Evolutionary conservation across 2,888 invertebrate species (phyloP).

Genomic region (Ypsolopha scabrella): DNA sequence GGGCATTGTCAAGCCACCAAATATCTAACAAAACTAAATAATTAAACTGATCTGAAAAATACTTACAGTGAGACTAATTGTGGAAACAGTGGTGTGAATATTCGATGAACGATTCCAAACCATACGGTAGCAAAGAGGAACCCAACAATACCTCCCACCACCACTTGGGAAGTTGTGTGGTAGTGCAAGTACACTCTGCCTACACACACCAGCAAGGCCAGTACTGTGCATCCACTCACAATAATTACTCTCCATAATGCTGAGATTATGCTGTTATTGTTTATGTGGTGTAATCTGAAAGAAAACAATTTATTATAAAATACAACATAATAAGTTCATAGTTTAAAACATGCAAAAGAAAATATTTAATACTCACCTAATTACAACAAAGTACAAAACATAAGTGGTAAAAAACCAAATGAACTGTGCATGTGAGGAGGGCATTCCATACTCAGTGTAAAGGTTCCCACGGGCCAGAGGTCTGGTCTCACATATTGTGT

Average conservation of each 20-base stretch:
- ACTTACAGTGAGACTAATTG: conserved; percentile 87
- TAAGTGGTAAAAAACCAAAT: conserved; percentile 93
- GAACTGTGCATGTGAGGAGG: conserved; percentile 91
- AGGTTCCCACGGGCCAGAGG: conserved; percentile 77
- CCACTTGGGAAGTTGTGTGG: conserved; percentile 85
- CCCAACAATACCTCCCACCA: conserved; percentile 83
- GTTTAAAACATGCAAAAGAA: not conserved
- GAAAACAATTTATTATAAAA: not conserved
- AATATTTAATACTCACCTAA: conserved; percentile 73
- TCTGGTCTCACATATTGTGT: conserved; percentile 83
- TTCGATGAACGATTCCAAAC: conserved; percentile 84
- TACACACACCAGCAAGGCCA: conserved; percentile 73
- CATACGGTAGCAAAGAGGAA: conserved; percentile 80
- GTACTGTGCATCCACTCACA: conserved; percentile 69
- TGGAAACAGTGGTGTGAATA: conserved; percentile 88
- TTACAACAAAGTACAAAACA: conserved; percentile 85
- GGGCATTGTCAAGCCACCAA: too few relatives aligned
- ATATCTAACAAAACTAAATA: too few relatives aligned
- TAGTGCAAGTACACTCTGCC: conserved; percentile 89
- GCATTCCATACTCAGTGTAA: conserved; percentile 89
- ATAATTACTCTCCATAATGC: conserved; percentile 78
- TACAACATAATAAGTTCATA: not conserved
- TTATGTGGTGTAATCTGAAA: conserved; percentile 84
- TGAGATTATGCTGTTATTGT: conserved; percentile 82
- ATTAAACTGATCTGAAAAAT: conserved; percentile 5